phyloP scores from a whole-genome alignment of 1,140 invertebrate species.

The Philaenus spumarius region DNA sequence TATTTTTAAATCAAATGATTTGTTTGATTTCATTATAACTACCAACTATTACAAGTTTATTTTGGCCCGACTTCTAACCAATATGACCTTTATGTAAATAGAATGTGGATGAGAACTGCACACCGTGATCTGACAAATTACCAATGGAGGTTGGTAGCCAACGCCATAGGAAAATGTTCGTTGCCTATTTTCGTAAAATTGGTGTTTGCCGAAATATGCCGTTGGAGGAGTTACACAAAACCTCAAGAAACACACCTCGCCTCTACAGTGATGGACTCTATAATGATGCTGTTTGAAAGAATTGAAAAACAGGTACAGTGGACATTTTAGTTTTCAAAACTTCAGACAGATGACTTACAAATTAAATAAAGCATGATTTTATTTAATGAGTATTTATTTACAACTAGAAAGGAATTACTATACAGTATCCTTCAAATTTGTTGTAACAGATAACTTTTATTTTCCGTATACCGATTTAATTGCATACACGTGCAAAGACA shows the following conservation, averaged over 20 bases:
- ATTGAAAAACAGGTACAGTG: slow-evolving; percentile 76
- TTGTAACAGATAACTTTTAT: too few species aligned
- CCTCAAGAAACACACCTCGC: slow-evolving; percentile 86
- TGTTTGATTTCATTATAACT: too few species aligned
- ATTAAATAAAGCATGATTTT: too few species aligned
- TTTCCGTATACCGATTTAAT: too few species aligned
- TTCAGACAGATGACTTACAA: neutral
- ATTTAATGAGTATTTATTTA: too few species aligned
- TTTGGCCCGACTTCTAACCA: too few species aligned
- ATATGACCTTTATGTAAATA: slow-evolving; percentile 33
- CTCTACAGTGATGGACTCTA: slow-evolving; percentile 94
- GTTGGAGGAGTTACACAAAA: slow-evolving; percentile 95
- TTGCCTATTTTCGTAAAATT: slow-evolving; percentile 96
- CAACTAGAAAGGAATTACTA: neutral
- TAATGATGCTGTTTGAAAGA: slow-evolving; percentile 93
- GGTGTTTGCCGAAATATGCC: slow-evolving; percentile 91
- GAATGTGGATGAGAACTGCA: slow-evolving; percentile 90
- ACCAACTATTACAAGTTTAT: too few species aligned
- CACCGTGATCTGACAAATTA: slow-evolving; percentile 83
- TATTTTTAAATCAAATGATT: too few species aligned
- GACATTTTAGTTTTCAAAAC: slow-evolving; percentile 1
- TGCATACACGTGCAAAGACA: too few species aligned
- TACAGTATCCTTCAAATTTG: slow-evolving; percentile 7
- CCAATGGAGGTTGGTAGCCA: slow-evolving; percentile 91
- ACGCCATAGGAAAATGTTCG: slow-evolving; percentile 89